A percentile compares a stretch with the other conserved stretches of the same genome.
phyloP scores from a whole-genome alignment of 2,797 vertebrate species.

The Hemitrygon akajei region DNA sequence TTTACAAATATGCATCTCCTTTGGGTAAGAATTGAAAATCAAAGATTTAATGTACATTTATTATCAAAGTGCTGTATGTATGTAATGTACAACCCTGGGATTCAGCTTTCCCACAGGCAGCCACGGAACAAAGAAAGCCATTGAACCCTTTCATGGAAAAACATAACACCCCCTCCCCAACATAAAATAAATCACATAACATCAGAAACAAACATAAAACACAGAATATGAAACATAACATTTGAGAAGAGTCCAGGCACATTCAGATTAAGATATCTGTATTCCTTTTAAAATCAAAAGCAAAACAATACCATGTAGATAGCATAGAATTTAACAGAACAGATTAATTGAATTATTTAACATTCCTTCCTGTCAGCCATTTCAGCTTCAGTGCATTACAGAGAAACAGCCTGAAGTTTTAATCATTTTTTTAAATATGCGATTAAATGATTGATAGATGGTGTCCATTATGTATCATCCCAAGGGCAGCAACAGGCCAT shows the following conservation, averaged over 20 bases:
- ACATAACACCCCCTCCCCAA: too few species aligned
- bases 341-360: conserved; percentile 21
- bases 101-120: too few species aligned
- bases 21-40: neutral
- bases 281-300: conserved; percentile 3
- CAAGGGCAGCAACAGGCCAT: too few species aligned
- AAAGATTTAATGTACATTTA: too few species aligned
- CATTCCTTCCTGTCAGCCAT: neutral
- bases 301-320: neutral
- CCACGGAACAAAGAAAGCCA: too few species aligned
- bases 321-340: neutral
- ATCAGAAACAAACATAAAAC: too few species aligned
- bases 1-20: conserved; percentile 19
- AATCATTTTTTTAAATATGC: neutral
- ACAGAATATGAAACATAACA: too few species aligned
- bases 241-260: too few species aligned
- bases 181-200: too few species aligned
- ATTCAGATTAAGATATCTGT: neutral
- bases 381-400: neutral
- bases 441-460: neutral
- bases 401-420: neutral
- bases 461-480: neutral
- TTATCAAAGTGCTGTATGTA: too few species aligned
- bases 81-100: too few species aligned
- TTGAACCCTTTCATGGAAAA: too few species aligned